Evolutionary conservation across 2,797 vertebrate genomes (phyloP).

Genomic region (Discoglossus pictus): DNA sequence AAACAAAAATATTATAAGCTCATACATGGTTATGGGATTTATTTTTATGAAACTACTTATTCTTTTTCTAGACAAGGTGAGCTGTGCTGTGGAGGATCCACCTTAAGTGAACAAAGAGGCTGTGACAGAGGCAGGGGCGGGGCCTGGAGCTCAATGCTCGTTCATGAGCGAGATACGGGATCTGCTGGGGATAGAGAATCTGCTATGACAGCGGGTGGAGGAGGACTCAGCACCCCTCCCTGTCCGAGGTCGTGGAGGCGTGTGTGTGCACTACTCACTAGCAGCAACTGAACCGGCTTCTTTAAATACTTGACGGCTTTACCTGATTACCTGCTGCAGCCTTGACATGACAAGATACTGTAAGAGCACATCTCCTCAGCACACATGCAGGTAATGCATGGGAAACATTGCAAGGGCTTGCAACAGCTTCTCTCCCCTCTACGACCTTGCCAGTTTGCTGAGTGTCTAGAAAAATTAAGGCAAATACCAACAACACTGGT

Average conservation of each 20-base stretch:
- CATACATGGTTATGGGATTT: too few species aligned
- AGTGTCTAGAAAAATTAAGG: too few species aligned
- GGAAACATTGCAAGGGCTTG: not conserved
- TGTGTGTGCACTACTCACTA: constrained; percentile 68
- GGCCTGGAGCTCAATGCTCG: too few species aligned
- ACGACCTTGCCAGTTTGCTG: not conserved
- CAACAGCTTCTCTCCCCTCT: constrained; percentile 2
- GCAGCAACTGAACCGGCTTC: constrained; percentile 69
- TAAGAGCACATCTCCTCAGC: constrained; percentile 54
- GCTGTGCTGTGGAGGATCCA: too few species aligned
- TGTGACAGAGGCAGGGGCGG: too few species aligned
- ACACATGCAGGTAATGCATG: not conserved
- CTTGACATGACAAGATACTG: constrained; percentile 72
- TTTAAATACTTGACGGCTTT: constrained; percentile 70
- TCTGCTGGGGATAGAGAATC: too few species aligned
- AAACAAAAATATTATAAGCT: too few species aligned
- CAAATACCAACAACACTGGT: too few species aligned
- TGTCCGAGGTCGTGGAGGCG: constrained; percentile 62
- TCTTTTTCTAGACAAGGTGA: too few species aligned
- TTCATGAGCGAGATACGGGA: too few species aligned
- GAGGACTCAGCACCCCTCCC: constrained; percentile 65
- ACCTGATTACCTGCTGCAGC: constrained; percentile 71
- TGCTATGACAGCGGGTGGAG: constrained; percentile 64
- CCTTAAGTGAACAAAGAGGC: too few species aligned
- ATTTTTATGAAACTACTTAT: too few species aligned